phyloP scores from a whole-genome alignment of 2,888 invertebrate species.

The Ormyrus pomaceus region DNA sequence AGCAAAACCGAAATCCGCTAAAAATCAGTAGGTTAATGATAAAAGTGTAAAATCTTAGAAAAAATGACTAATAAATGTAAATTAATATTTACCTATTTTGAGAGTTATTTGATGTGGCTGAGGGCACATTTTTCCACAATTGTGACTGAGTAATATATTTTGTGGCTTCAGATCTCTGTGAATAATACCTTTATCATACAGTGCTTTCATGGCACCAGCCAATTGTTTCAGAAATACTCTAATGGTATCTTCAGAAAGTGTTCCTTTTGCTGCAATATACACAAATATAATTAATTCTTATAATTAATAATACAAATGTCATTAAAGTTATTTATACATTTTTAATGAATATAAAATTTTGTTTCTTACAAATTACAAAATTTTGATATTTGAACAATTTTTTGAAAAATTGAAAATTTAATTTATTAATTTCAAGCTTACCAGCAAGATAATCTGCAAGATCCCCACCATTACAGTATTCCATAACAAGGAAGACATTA shows the following conservation, averaged over 20 bases:
- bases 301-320: no score
- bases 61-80: constrained; percentile 9
- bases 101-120: constrained; percentile 91
- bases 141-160: constrained; percentile 96
- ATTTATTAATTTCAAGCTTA: constrained; percentile 67
- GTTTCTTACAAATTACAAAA: no score
- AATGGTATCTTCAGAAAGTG: constrained; percentile 98
- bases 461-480: constrained; percentile 99
- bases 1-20: constrained; percentile 99
- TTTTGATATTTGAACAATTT: constrained; percentile 60
- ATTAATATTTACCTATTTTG: constrained; percentile 87
- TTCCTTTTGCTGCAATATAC: constrained; percentile 83
- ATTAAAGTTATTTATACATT: no score
- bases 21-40: constrained; percentile 10
- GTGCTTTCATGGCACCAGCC: constrained; percentile 97
- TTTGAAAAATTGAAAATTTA: constrained; percentile 49
- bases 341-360: no score
- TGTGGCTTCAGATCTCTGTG: constrained; percentile 99
- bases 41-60: constrained; percentile 9
- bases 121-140: constrained; percentile 81
- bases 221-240: constrained; percentile 95
- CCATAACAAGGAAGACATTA: constrained; percentile 98
- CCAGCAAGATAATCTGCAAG: constrained; percentile 96
- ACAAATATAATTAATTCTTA: no score
- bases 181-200: constrained; percentile 98